Base-by-base conservation (phyloP, 2,797 vertebrate genomes). In the Thunnus albacares region DNA sequence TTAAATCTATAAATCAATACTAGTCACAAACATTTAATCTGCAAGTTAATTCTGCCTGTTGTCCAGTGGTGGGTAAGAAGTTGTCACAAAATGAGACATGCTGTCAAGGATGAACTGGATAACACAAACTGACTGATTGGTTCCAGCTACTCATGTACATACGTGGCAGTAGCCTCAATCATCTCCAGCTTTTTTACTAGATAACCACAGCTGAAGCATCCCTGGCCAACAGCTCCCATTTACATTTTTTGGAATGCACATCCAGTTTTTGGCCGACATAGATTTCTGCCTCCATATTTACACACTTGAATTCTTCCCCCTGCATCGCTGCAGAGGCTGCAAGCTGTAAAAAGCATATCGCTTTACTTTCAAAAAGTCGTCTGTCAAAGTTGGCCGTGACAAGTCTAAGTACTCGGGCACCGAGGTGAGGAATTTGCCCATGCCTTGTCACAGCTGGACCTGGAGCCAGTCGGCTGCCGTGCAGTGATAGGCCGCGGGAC, bases 341-440 rank as follows among this genome's bases (percentile, higher is more conserved):
- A 28, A 71, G 90, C 86, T 83, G 90, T 92, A 81, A 92, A 93
- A 88, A 77, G 84, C 90, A 79, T 82, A 87, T 90, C 70, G 79
- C 87, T 89, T 71, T 78, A 77, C 85, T 81, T 87, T 93, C 87
- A 89, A 90, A 90, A 81, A 85, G 89, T 81, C 77, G 81, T 96
- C 92, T 43, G 82, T 95, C 95, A 95, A 90, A 81, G 87, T 87
- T 85, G 87, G 71, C 87, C 49, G 1, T 90, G 94, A 96, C 96
- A 94, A 73, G 82, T 89, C 83, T 89, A 92, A 95, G 89, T 90
- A 89, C 92, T 90, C 74, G 92, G 84, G 86, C 96, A 95, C 90
- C 45, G 71, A 84, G 68, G 90, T 96, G 96, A 96, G 95, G 96
- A 96, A 97, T 97, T 96, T 96, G 88, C 83, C 94, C 91, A 41